Evolutionary conservation across 2,888 invertebrate species (phyloP).

Genomic region (Drosophila leonis): DNA sequence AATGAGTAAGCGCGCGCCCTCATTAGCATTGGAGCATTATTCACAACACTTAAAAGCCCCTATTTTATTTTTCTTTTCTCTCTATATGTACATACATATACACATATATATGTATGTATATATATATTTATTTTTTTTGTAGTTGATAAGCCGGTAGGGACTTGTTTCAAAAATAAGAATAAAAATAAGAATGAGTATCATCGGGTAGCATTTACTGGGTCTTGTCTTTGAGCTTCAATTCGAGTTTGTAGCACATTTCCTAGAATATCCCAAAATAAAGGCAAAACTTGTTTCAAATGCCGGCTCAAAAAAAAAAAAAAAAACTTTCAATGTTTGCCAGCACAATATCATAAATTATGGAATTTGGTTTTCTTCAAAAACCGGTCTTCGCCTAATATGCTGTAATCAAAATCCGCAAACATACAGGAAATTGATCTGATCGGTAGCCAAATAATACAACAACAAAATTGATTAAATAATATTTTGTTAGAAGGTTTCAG

Average conservation of each 20-base stretch:
- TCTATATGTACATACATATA: too few species aligned
- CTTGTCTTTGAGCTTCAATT: conserved; percentile 16
- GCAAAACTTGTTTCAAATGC: conserved; percentile 60
- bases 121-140: background rate
- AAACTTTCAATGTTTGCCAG: conserved; percentile 54
- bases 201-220: conserved; percentile 8
- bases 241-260: conserved; percentile 26
- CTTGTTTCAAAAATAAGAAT: conserved; percentile 32
- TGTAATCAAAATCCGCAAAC: conserved; percentile 74
- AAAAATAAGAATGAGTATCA: background rate
- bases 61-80: conserved; percentile 15
- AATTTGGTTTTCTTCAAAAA: conserved; percentile 51
- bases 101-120: background rate
- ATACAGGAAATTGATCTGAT: conserved; percentile 62
- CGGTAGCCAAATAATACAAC: conserved; percentile 1
- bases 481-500: background rate
- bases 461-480: background rate
- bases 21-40: conserved; percentile 56
- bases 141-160: conserved; percentile 47
- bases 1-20: conserved; percentile 59
- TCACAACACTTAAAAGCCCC: conserved; percentile 56
- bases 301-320: conserved; percentile 34
- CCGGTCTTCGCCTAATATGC: conserved; percentile 50
- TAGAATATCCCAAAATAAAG: conserved; percentile 32
- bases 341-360: conserved; percentile 64